phyloP scores from a whole-genome alignment of 2,888 invertebrate species.

The Trilocha varians region DNA sequence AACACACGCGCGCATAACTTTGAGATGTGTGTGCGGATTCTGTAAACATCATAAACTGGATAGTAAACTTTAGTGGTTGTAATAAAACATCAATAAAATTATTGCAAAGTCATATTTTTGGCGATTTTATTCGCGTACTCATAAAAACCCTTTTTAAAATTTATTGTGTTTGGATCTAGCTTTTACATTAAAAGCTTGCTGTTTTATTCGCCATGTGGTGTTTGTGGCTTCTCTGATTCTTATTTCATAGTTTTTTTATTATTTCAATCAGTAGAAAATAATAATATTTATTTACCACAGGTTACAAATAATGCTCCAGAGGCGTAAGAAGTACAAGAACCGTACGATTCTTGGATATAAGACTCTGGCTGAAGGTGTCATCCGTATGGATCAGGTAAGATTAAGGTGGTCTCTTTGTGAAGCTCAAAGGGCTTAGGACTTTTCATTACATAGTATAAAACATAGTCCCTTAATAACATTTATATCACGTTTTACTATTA shows the following conservation, averaged over 20 bases:
- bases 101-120: slow-evolving; percentile 3
- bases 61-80: slow-evolving; percentile 8
- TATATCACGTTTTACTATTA: no score
- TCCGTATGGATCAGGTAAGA: slow-evolving; percentile 93
- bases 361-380: slow-evolving; percentile 95
- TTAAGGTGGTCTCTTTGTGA: no score
- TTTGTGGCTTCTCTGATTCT: no score
- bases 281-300: slow-evolving; percentile 30
- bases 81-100: slow-evolving; percentile 8
- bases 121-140: neutral
- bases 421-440: no score
- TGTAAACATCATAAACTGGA: slow-evolving; percentile 14
- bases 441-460: no score
- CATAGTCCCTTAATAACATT: no score
- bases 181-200: neutral
- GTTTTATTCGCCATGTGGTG: no score
- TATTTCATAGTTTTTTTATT: neutral
- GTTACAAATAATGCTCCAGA: slow-evolving; percentile 94
- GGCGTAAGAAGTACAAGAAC: slow-evolving; percentile 98
- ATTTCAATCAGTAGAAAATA: neutral
- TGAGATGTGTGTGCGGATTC: neutral
- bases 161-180: neutral
- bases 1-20: neutral
- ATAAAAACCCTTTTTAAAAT: slow-evolving; percentile 2
- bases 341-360: slow-evolving; percentile 98